Base-by-base conservation (phyloP, 2,888 invertebrate genomes). In the Hartigia nigra region DNA sequence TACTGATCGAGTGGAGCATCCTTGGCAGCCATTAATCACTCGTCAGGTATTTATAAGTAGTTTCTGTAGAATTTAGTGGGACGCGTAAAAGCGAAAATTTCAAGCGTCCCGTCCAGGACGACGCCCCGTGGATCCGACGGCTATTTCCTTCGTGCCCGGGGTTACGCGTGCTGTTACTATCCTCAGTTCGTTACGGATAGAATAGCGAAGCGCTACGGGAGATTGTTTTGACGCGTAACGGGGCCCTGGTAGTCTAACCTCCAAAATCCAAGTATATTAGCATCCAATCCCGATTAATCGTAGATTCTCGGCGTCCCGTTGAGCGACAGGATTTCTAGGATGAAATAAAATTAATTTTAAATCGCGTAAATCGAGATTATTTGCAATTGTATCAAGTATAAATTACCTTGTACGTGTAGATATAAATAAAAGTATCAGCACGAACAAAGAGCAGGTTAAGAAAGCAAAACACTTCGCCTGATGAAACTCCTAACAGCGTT, bases 171-270 rank as follows among this genome's bases (percentile, higher is more conserved):
- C 55, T 23, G 55, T 55, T 55, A 55, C 55, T 55, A 55, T 23
- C 55, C 23, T 23, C 55, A 55, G 55, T 23, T 55, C 2, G 2
- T 23, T 23, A 55, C 23, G 55, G 55, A 23, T 23, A 23, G 23
- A 55, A 55, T 14, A 1, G 55, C 55, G 23, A 55, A 55, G 55
- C 55, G 55, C 55, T 9, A 23, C 55, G 55, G 77, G 69, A 39
- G 82, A 80, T 79, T 85, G 86, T 87, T 88, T 86, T 84, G 82
- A 85, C 85, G 83, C 84, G 84, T 83, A 83, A 85, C 83, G 82
- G 85, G 84, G 84, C 81, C 82, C n/a, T n/a, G n/a, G 86, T 89
- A 87, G 89, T 88, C 84, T 82, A 83, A 85, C 85, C 88, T 85
- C 86, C 80, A 84, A 88, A 88, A 89, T 86, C 85, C 83, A 79